These are phyloP conservation scores for Calameuta filiformis DNA, from an alignment of 2,888 invertebrate species.

Conservation along the genomic window DNA sequence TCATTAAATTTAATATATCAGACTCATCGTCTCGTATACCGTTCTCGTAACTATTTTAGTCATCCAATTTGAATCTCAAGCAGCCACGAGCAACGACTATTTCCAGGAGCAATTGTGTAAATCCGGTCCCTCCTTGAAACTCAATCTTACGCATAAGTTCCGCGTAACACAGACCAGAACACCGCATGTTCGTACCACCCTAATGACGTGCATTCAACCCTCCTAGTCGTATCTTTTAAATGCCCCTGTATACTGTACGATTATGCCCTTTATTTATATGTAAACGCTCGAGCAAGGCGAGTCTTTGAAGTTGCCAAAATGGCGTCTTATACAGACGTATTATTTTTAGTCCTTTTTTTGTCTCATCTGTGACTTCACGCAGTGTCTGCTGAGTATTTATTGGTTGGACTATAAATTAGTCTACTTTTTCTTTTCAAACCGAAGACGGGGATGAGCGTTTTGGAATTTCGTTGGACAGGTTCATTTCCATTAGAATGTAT, in stretches of 20 bases:
- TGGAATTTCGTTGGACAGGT: background rate
- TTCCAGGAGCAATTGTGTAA: constrained; percentile 5
- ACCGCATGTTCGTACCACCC: background rate
- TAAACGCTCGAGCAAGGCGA: background rate
- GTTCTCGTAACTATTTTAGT: background rate
- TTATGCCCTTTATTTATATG: background rate
- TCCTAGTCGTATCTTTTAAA: background rate
- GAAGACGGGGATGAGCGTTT: background rate
- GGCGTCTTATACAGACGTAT: background rate
- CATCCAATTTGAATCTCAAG: constrained; percentile 6
- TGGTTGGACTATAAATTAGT: background rate
- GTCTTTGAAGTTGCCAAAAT: background rate
- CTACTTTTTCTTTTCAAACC: background rate
- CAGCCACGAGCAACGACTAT: background rate
- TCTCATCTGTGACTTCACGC: background rate
- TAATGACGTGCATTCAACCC: background rate
- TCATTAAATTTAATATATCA: background rate
- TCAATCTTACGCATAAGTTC: constrained; percentile 3
- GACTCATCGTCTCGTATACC: background rate
- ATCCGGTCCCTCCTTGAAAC: constrained; percentile 6
- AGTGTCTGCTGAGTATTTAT: background rate
- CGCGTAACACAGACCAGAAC: constrained; percentile 1
- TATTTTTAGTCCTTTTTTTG: background rate
- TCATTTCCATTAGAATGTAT: background rate
- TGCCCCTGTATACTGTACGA: background rate